phyloP scores from a whole-genome alignment of 2,888 invertebrate species.

The Rhagium mordax region DNA sequence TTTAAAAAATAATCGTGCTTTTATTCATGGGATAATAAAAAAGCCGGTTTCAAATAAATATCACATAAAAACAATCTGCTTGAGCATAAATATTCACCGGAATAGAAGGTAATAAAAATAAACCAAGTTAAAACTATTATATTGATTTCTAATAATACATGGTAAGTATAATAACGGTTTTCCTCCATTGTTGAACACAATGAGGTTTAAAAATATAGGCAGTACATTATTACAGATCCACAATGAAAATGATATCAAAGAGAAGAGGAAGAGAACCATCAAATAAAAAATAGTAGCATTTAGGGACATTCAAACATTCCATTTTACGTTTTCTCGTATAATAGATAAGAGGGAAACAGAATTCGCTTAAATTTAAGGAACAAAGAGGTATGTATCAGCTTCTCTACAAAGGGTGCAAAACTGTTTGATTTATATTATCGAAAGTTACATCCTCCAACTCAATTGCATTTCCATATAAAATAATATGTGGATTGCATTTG shows the following conservation, averaged over 20 bases:
- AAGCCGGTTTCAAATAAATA: no score
- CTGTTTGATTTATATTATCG: background rate
- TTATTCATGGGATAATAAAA: no score
- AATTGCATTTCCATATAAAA: no score
- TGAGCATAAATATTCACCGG: no score
- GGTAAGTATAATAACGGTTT: background rate
- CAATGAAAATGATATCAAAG: constrained; percentile 25
- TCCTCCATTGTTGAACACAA: constrained; percentile 14
- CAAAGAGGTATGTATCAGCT: background rate
- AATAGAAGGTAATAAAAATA: no score
- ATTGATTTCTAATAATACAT: background rate
- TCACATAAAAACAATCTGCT: no score
- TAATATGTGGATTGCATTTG: background rate
- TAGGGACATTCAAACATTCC: constrained; percentile 23
- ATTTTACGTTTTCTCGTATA: constrained; percentile 9
- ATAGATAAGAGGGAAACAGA: constrained; percentile 12
- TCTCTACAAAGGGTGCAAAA: background rate
- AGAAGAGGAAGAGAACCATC: constrained; percentile 12
- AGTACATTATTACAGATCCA: constrained; percentile 14
- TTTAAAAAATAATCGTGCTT: no score
- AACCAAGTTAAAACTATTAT: background rate
- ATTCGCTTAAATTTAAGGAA: constrained; percentile 3
- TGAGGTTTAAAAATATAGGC: constrained; percentile 14
- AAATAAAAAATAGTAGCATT: constrained; percentile 31
- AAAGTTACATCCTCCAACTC: background rate